These are phyloP conservation scores for Mastacembelus armatus DNA, from an alignment of 2,797 vertebrate species.

Conservation along the genomic window DNA sequence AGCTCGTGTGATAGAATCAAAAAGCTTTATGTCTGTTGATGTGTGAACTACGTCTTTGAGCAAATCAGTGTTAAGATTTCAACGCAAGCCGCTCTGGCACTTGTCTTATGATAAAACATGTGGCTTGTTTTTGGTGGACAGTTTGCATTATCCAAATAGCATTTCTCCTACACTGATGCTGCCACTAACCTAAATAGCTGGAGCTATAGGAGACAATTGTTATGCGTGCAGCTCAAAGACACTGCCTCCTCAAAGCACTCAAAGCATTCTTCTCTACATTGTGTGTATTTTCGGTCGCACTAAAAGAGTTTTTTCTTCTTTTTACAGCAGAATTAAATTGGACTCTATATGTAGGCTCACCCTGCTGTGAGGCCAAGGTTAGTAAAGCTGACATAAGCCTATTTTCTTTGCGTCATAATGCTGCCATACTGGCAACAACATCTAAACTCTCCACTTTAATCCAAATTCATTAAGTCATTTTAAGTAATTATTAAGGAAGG, in stretches of 20 bases:
- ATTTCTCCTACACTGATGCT: neutral
- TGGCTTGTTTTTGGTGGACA: slow-evolving; percentile 1
- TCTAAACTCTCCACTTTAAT: slow-evolving; percentile 27
- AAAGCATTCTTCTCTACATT: slow-evolving; percentile 8
- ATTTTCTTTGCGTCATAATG: neutral
- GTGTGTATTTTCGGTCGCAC: slow-evolving; percentile 17
- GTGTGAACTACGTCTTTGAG: neutral
- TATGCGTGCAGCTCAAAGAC: slow-evolving; percentile 25
- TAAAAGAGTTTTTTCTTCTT: slow-evolving; percentile 1
- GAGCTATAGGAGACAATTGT: slow-evolving; percentile 11
- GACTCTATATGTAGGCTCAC: slow-evolving; percentile 4
- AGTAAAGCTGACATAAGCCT: neutral
- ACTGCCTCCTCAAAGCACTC: slow-evolving; percentile 9
- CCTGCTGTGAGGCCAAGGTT: neutral
- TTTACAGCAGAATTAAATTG: neutral
- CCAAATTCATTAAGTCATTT: slow-evolving; percentile 38
- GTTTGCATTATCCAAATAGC: slow-evolving; percentile 5
- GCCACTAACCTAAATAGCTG: neutral
- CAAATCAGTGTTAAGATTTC: slow-evolving; percentile 4
- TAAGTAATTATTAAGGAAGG: slow-evolving; percentile 30
- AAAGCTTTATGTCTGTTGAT: too few relatives aligned
- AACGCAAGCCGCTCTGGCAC: neutral
- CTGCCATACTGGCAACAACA: neutral
- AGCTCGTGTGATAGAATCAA: neutral
- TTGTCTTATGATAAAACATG: slow-evolving; percentile 20